phyloP scores from a whole-genome alignment of 2,113 vertebrate genomes.

The Pyrgilauda ruficollis region DNA sequence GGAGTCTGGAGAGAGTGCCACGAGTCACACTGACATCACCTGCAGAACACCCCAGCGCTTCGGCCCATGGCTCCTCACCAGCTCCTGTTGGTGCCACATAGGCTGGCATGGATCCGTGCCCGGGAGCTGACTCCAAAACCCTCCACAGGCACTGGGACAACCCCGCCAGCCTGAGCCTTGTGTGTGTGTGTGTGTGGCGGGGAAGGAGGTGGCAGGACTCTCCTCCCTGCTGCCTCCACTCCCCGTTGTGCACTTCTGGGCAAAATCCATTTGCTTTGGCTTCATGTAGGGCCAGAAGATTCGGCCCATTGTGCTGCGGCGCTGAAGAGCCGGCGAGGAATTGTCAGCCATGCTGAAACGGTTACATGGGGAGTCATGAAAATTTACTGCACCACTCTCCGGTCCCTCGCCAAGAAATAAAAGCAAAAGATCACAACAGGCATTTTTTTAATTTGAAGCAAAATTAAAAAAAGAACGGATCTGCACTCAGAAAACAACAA shows the following conservation, averaged over 20 bases:
- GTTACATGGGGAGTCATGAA: constrained; percentile 57
- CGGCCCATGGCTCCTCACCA: neutral
- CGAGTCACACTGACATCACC: neutral
- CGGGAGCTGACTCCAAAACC: neutral
- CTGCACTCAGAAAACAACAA: constrained; percentile 55
- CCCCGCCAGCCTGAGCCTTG: neutral
- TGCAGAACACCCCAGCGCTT: neutral
- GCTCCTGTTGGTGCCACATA: accelerated
- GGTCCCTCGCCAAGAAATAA: constrained; percentile 39
- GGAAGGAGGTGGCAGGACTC: constrained; percentile 26
- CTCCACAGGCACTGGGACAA: neutral
- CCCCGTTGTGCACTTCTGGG: constrained; percentile 58
- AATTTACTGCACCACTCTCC: constrained; percentile 56
- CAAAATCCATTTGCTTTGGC: constrained; percentile 59
- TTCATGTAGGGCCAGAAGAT: constrained; percentile 56
- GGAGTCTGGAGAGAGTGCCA: neutral
- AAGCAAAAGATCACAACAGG: constrained; percentile 63
- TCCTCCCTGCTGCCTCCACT: constrained; percentile 27
- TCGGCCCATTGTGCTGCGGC: constrained; percentile 51
- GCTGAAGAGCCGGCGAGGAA: constrained; percentile 19
- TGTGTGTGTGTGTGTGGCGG: neutral
- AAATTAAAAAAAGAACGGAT: constrained; percentile 59
- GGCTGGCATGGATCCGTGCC: neutral
- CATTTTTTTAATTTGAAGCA: constrained; percentile 64
- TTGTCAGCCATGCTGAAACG: constrained; percentile 50